Percentiles rank a stretch among this genome's conserved stretches.
Conservation (phyloP, 2,797 vertebrate species). For the Peromyscus aztecus region DNA sequence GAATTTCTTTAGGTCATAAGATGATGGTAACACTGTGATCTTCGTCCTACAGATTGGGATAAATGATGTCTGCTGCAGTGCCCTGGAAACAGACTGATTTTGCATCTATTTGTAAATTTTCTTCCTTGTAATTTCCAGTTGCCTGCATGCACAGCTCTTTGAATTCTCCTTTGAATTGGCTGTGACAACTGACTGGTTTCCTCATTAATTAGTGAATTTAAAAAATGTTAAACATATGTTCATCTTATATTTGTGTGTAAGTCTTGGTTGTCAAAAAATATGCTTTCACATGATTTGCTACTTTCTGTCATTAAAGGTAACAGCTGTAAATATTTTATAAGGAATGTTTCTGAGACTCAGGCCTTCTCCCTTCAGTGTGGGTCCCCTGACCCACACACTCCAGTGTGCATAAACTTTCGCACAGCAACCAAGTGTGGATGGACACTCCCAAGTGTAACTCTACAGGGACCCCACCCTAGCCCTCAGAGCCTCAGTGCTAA, state of each 20-base stretch:
- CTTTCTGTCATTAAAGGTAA: slow-evolving; percentile 26
- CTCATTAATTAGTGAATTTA: slow-evolving; percentile 39
- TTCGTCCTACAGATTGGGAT: background rate
- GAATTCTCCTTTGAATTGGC: slow-evolving; percentile 51
- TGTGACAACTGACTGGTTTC: slow-evolving; percentile 32
- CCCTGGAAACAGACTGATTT: background rate
- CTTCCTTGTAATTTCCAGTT: background rate
- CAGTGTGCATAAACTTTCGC: background rate
- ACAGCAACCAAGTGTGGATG: background rate
- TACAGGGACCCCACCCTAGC: no score
- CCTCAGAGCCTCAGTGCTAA: background rate
- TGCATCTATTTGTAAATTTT: background rate
- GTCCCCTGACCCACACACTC: background rate
- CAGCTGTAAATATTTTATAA: background rate
- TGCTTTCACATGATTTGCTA: background rate
- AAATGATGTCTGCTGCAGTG: background rate
- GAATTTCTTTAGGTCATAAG: background rate
- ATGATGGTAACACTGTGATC: background rate
- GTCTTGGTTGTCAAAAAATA: background rate
- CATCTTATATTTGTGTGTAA: slow-evolving; percentile 34
- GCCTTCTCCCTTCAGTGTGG: background rate
- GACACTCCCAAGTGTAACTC: background rate
- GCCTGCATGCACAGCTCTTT: background rate
- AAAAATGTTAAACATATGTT: slow-evolving; percentile 41
- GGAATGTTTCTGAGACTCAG: background rate